Evolutionary conservation across 2,113 vertebrate species (phyloP).

Genomic region (Vidua chalybeata): DNA sequence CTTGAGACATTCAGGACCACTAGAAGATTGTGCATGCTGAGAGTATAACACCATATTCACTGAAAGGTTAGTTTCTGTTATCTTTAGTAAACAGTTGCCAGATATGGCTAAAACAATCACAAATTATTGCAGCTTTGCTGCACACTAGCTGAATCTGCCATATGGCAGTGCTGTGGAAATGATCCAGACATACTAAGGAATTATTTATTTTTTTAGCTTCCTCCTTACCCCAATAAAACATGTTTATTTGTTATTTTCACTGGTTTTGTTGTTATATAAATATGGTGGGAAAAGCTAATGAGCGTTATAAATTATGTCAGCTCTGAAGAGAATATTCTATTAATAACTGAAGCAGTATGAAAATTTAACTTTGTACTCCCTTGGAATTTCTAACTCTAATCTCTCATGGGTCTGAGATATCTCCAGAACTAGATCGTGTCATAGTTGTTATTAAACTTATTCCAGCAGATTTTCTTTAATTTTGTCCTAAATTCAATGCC

Average conservation of each 20-base stretch:
- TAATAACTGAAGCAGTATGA: neutral
- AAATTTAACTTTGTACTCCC: neutral
- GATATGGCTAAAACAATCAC: neutral
- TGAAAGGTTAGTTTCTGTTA: neutral
- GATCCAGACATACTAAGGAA: neutral
- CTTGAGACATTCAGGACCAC: neutral
- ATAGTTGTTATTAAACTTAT: neutral
- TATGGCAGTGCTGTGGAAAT: neutral
- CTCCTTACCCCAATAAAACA: neutral
- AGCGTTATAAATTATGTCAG: neutral
- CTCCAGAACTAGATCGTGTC: neutral
- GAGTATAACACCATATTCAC: neutral
- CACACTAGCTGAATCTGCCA: neutral
- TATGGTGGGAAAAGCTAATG: neutral
- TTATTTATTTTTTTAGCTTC: neutral
- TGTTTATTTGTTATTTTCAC: neutral
- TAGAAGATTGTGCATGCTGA: neutral
- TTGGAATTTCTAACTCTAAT: neutral
- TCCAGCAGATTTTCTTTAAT: neutral
- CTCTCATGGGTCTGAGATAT: neutral
- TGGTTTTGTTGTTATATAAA: neutral
- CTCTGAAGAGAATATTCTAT: neutral
- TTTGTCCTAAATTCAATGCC: neutral
- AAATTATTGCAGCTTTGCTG: constrained; percentile 11
- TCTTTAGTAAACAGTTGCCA: constrained; percentile 12